Conservation (phyloP, 2,113 vertebrate genomes). For the Arvicanthis niloticus region DNA sequence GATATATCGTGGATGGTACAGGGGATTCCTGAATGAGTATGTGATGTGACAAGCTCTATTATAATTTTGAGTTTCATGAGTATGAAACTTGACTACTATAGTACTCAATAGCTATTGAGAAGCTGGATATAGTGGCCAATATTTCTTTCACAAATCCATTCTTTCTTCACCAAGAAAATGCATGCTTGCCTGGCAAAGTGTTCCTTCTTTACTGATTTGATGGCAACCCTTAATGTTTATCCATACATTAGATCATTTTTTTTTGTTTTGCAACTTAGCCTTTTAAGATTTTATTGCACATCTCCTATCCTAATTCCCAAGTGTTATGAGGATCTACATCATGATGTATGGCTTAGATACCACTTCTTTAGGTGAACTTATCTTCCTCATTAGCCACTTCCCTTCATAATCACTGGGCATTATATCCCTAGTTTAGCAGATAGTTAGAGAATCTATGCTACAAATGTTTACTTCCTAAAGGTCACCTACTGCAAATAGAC, state of each 20-base stretch:
- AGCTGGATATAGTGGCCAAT: background rate
- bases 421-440: background rate
- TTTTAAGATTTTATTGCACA: background rate
- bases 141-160: background rate
- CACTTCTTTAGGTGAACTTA: background rate
- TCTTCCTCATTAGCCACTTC: background rate
- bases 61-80: background rate
- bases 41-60: accelerated
- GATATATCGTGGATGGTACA: background rate
- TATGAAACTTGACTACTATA: background rate
- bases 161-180: background rate
- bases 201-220: background rate
- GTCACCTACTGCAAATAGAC: background rate
- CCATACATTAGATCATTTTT: background rate
- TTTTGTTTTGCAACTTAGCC: background rate
- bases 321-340: background rate
- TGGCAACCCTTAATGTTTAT: background rate
- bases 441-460: background rate
- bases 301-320: background rate
- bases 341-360: background rate
- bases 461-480: background rate
- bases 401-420: background rate
- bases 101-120: background rate
- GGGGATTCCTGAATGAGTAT: background rate
- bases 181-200: background rate